Evolutionary conservation across 2,113 vertebrate genomes (phyloP).

Genomic region (Sinocyclocheilus anophthalmus): DNA sequence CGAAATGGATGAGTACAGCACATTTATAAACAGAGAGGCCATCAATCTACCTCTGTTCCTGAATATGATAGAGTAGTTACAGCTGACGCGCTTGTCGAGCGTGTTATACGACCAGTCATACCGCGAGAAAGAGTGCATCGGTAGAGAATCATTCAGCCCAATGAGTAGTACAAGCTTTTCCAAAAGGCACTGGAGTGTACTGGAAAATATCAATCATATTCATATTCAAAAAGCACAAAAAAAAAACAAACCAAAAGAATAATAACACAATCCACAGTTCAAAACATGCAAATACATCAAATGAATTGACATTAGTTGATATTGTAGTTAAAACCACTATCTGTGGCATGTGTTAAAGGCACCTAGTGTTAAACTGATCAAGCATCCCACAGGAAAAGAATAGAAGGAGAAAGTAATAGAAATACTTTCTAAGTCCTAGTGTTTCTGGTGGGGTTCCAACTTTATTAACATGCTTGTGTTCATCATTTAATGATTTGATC

Average conservation of each 20-base stretch:
- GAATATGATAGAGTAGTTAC: background rate
- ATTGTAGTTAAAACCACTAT: background rate
- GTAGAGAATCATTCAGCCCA: constrained; percentile 2
- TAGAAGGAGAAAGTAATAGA: too few species aligned
- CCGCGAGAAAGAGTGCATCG: background rate
- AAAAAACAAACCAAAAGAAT: background rate
- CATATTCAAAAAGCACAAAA: background rate
- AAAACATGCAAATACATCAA: constrained; percentile 20
- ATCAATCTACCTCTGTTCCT: constrained; percentile 20
- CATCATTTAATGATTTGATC: background rate
- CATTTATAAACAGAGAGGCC: constrained; percentile 21
- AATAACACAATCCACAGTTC: background rate
- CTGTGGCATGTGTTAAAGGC: constrained; percentile 10
- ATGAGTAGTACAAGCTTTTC: constrained; percentile 31
- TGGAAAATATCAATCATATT: constrained; percentile 1
- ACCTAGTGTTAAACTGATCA: constrained; percentile 11
- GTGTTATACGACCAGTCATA: background rate
- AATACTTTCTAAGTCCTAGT: background rate
- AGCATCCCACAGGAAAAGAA: background rate
- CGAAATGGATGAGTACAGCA: constrained; percentile 13
- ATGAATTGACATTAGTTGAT: background rate
- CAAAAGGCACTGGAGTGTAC: constrained; percentile 30
- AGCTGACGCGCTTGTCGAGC: background rate
- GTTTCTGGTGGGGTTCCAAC: background rate
- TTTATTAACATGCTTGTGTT: background rate